Evolutionary conservation across 2,888 invertebrate species (phyloP).

Genomic region (Epistrophella euchroma): DNA sequence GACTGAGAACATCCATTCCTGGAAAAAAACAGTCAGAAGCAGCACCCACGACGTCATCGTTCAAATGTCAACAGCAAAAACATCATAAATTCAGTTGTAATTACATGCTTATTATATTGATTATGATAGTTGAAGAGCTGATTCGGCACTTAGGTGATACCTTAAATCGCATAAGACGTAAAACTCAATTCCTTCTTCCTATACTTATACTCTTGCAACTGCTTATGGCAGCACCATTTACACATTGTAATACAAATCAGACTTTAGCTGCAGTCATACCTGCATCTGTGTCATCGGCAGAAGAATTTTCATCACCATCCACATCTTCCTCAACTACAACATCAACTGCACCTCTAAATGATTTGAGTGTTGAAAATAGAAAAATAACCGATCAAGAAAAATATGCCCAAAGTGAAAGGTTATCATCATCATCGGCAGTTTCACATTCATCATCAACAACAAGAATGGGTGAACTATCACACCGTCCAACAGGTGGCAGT

Average conservation of each 20-base stretch:
- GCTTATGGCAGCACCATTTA: slow-evolving; percentile 39
- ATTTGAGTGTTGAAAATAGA: slow-evolving; percentile 14
- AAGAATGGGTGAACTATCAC: neutral
- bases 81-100: slow-evolving; percentile 18
- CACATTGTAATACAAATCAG: slow-evolving; percentile 48
- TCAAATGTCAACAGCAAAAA: neutral
- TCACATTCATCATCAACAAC: neutral
- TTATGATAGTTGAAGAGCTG: slow-evolving; percentile 46
- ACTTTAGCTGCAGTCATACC: slow-evolving; percentile 29
- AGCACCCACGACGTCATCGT: neutral
- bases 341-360: neutral
- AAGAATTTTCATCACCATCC: slow-evolving; percentile 3
- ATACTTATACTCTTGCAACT: slow-evolving; percentile 62
- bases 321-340: slow-evolving; percentile 4
- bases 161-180: slow-evolving; percentile 54
- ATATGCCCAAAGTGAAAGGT: slow-evolving; percentile 8
- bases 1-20: slow-evolving; percentile 17
- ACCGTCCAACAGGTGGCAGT: slow-evolving; percentile 66
- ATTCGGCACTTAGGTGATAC: slow-evolving; percentile 29
- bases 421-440: neutral
- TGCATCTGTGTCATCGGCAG: slow-evolving; percentile 22
- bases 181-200: slow-evolving; percentile 53
- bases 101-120: slow-evolving; percentile 53
- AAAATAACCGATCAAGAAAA: slow-evolving; percentile 27
- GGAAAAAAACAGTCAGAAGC: slow-evolving; percentile 25